Evolutionary conservation across 1,140 invertebrate species (phyloP).

Genomic region (Ostrea edulis): DNA sequence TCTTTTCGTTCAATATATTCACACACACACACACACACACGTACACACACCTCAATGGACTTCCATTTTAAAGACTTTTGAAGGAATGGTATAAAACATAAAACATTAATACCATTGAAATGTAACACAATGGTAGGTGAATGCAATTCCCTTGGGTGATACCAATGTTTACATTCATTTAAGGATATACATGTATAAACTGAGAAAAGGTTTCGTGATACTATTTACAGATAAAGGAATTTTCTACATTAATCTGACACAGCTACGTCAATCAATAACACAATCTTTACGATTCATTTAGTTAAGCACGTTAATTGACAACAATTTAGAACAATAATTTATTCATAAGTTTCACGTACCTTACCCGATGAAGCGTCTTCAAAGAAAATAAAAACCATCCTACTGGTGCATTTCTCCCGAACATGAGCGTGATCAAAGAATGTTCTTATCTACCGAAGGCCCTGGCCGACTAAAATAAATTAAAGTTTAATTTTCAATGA

Average conservation of each 20-base stretch:
- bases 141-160: background rate
- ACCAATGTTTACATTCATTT: background rate
- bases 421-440: background rate
- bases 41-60: too few relatives aligned
- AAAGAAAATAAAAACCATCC: background rate
- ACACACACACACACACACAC: too few relatives aligned
- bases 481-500: background rate
- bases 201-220: background rate
- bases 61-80: too few relatives aligned
- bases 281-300: background rate
- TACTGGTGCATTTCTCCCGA: background rate
- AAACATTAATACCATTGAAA: too few relatives aligned
- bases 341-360: background rate
- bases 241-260: too few relatives aligned
- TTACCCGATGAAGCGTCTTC: background rate
- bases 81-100: too few relatives aligned
- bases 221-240: too few relatives aligned
- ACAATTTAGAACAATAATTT: conserved; percentile 5
- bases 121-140: too few relatives aligned
- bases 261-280: background rate
- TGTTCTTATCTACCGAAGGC: background rate
- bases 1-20: too few relatives aligned
- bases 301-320: background rate
- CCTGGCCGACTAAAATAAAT: background rate
- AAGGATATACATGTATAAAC: background rate